Conservation (phyloP, 1,140 invertebrate species). For the Hydropsyche tenuis region DNA sequence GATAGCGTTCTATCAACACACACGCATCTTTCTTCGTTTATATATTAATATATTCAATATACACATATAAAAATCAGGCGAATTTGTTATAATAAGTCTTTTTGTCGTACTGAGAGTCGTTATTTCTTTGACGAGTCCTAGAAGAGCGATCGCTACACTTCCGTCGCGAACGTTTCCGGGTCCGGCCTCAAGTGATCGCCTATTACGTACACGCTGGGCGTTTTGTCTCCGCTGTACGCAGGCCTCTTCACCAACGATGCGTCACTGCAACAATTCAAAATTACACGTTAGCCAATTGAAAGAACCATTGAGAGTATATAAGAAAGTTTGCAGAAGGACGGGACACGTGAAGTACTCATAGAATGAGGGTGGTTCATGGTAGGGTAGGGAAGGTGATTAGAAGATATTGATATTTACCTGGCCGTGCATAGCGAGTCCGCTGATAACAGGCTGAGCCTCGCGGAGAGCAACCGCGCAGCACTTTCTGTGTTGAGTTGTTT, state of each 20-base stretch:
- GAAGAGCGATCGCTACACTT: slow-evolving; percentile 60
- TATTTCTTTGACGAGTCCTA: slow-evolving; percentile 51
- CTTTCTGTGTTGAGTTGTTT: slow-evolving; percentile 79
- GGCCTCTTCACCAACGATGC: slow-evolving; percentile 63
- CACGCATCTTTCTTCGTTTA: background rate
- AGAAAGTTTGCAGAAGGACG: too few species aligned
- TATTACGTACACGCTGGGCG: slow-evolving; percentile 57
- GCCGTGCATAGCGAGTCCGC: slow-evolving; percentile 59
- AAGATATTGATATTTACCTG: slow-evolving; percentile 61
- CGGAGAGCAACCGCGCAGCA: slow-evolving; percentile 59
- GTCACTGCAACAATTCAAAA: slow-evolving; percentile 57
- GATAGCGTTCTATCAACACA: background rate
- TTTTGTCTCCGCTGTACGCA: slow-evolving; percentile 56
- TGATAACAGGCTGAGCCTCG: slow-evolving; percentile 54
- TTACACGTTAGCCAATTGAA: too few species aligned
- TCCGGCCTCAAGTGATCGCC: slow-evolving; percentile 62
- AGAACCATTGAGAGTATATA: too few species aligned
- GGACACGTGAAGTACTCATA: too few species aligned
- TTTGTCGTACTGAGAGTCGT: background rate
- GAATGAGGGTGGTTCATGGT: too few species aligned
- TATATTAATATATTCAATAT: slow-evolving; percentile 13
- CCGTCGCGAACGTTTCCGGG: slow-evolving; percentile 59
- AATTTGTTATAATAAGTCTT: slow-evolving; percentile 36
- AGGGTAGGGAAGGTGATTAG: too few species aligned
- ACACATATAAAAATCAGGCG: slow-evolving; percentile 24